Evolutionary conservation across 2,888 invertebrate genomes (phyloP).

Genomic region (Calameuta pallipes): DNA sequence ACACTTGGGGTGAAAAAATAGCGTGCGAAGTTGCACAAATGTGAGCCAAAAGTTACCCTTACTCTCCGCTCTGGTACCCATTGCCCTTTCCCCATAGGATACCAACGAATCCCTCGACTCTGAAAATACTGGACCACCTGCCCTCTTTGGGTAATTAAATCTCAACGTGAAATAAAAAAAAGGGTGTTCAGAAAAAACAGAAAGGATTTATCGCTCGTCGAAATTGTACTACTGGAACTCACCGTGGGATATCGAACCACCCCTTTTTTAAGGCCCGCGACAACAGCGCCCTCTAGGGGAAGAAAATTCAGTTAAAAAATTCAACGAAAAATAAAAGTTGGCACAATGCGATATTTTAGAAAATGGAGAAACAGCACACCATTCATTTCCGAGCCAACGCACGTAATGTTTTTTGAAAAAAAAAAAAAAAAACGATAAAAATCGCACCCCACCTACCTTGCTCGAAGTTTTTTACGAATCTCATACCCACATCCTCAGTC

Average conservation of each 20-base stretch:
- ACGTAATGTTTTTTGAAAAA: too few species aligned
- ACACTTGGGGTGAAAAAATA: not conserved
- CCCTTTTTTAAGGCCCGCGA: not conserved
- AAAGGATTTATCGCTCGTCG: conserved; percentile 4
- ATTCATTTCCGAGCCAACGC: too few species aligned
- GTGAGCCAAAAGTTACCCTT: not conserved
- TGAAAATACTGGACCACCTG: not conserved
- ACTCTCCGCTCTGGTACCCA: not conserved
- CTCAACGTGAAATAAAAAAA: not conserved
- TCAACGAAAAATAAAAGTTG: not conserved
- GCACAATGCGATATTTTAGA: not conserved
- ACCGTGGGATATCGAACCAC: conserved; percentile 13
- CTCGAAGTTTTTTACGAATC: too few species aligned
- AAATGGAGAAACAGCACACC: not conserved
- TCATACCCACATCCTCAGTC: too few species aligned
- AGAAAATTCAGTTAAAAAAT: not conserved
- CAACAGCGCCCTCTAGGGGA: not conserved
- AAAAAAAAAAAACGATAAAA: too few species aligned
- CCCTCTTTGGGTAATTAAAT: not conserved
- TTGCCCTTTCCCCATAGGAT: not conserved
- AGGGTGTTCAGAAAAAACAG: not conserved
- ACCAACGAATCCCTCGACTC: not conserved
- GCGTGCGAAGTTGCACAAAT: not conserved
- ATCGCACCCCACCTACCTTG: too few species aligned
- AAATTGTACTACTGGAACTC: conserved; percentile 21